These are phyloP conservation scores for Trissonchulus sp. DNA, from an alignment of 2,888 invertebrate genomes.

Conservation along the genomic window DNA sequence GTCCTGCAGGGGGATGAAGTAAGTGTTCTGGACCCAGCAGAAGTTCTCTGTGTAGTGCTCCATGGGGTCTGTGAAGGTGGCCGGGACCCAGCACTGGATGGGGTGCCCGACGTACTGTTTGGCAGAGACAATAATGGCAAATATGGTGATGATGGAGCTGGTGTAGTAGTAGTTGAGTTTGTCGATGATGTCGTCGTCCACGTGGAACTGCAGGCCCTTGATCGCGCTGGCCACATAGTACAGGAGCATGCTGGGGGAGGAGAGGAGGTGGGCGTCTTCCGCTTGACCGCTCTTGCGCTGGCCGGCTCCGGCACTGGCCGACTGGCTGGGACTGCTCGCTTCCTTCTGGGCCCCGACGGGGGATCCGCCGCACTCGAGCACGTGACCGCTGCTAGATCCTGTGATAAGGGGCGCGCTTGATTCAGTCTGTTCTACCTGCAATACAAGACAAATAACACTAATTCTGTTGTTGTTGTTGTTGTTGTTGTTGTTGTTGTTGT, in stretches of 20 bases:
- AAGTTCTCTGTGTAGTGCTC: constrained; percentile 59
- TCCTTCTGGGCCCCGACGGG: no score
- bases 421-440: no score
- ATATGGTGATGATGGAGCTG: constrained; percentile 47
- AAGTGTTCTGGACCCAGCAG: constrained; percentile 59
- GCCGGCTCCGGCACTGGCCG: no score
- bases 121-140: constrained; percentile 32
- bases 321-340: no score
- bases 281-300: neutral
- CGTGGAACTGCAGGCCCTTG: constrained; percentile 50
- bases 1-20: constrained; percentile 56
- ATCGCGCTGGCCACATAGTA: constrained; percentile 51
- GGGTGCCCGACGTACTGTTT: constrained; percentile 32
- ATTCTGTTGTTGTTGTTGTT: no score
- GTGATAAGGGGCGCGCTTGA: no score
- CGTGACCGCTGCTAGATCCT: no score
- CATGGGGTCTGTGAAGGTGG: constrained; percentile 52
- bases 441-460: no score
- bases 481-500: no score
- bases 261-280: no score
- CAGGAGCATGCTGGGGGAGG: constrained; percentile 41
- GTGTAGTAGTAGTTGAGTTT: constrained; percentile 53
- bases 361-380: no score
- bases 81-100: constrained; percentile 51
- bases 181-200: constrained; percentile 53